phyloP scores from a whole-genome alignment of 2,113 vertebrate genomes.

The Perognathus longimembris region DNA sequence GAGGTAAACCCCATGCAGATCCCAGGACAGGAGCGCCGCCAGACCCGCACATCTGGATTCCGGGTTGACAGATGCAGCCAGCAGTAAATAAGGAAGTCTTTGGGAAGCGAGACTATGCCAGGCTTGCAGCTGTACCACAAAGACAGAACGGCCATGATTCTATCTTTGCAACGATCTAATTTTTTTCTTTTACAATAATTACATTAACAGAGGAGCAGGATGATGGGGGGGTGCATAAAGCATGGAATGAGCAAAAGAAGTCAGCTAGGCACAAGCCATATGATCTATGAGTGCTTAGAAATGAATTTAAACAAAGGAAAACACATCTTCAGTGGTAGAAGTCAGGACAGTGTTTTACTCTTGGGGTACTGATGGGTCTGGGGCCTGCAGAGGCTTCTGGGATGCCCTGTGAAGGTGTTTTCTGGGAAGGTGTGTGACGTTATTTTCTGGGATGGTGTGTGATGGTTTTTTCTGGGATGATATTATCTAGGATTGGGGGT shows the following conservation, averaged over 20 bases:
- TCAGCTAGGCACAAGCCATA: not conserved
- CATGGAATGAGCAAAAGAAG: not conserved
- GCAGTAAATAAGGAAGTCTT: not conserved
- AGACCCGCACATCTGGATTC: not conserved
- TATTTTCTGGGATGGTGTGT: no score
- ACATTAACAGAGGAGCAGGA: not conserved
- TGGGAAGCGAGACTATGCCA: no score
- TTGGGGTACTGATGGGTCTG: no score
- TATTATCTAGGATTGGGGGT: no score
- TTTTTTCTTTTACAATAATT: not conserved
- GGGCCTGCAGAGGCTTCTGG: accelerated
- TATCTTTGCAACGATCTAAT: not conserved
- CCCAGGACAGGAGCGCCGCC: no score
- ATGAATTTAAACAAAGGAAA: not conserved
- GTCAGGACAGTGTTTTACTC: not conserved
- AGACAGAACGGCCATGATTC: not conserved
- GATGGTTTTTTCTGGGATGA: no score
- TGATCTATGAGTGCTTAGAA: not conserved
- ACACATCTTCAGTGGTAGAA: not conserved
- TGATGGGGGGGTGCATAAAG: not conserved
- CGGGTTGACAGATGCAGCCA: not conserved
- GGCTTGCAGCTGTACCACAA: not conserved
- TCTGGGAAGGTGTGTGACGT: no score
- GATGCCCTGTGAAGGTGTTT: not conserved
- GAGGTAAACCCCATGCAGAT: not conserved